Evolutionary conservation across 1,140 invertebrate genomes (phyloP).

Genomic region (Trypoxylus dichotomus): DNA sequence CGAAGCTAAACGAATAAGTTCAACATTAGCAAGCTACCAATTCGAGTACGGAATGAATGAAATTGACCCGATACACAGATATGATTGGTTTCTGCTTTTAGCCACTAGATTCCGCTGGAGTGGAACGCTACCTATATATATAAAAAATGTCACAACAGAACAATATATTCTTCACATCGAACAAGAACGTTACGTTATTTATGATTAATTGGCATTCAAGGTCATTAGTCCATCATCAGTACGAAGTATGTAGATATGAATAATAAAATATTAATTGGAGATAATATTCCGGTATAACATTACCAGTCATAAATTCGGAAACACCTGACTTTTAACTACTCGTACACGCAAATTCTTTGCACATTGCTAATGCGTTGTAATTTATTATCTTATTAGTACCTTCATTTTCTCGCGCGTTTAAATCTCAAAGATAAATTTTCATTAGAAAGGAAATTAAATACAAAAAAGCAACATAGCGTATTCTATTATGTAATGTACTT

Average conservation of each 20-base stretch:
- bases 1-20: slow-evolving; percentile 3
- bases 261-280: neutral
- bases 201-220: slow-evolving; percentile 16
- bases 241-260: neutral
- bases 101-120: slow-evolving; percentile 5
- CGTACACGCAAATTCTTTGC: too few species aligned
- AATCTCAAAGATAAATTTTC: too few species aligned
- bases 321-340: too few species aligned
- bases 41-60: slow-evolving; percentile 1
- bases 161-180: neutral
- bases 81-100: slow-evolving; percentile 19
- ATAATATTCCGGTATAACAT: neutral
- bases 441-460: too few species aligned
- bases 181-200: slow-evolving; percentile 5
- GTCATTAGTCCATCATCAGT: neutral
- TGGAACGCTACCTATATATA: neutral
- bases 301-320: too few species aligned
- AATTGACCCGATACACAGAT: neutral
- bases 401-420: too few species aligned
- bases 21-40: neutral
- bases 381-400: too few species aligned
- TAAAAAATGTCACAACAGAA: slow-evolving; percentile 16
- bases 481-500: too few species aligned
- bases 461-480: too few species aligned
- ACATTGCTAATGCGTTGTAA: too few species aligned